These are phyloP conservation scores for Emys orbicularis DNA, from an alignment of 2,797 vertebrate species.

Conservation along the genomic window DNA sequence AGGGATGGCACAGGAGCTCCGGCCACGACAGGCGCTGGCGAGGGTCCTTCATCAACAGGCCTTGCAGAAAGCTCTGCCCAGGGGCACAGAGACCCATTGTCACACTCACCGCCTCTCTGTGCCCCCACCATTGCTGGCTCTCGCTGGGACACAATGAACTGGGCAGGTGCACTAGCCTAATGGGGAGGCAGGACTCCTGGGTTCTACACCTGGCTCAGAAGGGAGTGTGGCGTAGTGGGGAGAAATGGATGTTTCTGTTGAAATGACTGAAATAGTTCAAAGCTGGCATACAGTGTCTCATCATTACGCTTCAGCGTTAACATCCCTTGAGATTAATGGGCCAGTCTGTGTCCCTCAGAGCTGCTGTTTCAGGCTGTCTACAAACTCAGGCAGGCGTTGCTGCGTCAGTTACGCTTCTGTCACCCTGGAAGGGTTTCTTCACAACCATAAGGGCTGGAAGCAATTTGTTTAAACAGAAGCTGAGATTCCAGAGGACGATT, in stretches of 20 bases:
- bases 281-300: background rate
- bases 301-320: background rate
- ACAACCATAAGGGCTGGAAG: background rate
- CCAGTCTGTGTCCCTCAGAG: background rate
- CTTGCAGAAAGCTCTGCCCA: constrained; percentile 93
- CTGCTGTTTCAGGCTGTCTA: background rate
- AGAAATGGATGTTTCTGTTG: background rate
- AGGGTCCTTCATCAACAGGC: constrained; percentile 94
- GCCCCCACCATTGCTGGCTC: background rate
- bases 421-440: background rate
- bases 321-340: background rate
- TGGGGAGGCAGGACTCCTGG: background rate
- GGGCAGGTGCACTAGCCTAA: background rate
- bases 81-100: background rate
- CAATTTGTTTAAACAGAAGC: background rate
- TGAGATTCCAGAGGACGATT: background rate
- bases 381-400: background rate
- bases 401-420: background rate
- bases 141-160: background rate
- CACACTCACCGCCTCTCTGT: background rate
- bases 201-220: background rate
- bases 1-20: constrained; percentile 92
- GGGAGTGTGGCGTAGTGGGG: background rate
- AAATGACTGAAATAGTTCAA: too few species aligned
- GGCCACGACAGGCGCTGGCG: constrained; percentile 93